Percentiles rank a stretch among this genome's conserved stretches.
These are phyloP conservation scores for Tapirus terrestris DNA, from an alignment of 2,113 vertebrate genomes.

Conservation along the genomic window DNA sequence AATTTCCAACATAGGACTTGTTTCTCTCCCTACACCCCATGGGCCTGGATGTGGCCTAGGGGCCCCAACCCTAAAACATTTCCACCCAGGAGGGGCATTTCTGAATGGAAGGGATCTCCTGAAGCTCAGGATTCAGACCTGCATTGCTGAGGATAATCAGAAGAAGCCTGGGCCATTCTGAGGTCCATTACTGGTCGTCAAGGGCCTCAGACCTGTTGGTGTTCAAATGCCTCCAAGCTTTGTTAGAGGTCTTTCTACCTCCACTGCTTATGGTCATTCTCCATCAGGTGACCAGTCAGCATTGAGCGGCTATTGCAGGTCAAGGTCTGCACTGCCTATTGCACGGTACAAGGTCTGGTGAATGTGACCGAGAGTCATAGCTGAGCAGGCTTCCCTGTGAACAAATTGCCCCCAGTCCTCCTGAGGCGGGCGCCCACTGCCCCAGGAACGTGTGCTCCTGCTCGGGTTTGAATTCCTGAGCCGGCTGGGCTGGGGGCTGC, in stretches of 20 bases:
- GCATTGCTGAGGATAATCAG: neutral
- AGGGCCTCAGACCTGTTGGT: too few species aligned
- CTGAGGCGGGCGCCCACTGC: neutral
- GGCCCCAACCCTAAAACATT: neutral
- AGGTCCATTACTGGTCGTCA: too few species aligned
- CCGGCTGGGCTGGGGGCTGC: slow-evolving; percentile 31
- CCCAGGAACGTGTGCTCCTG: rapidly evolving
- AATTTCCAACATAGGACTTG: neutral
- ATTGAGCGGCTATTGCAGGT: rapidly evolving
- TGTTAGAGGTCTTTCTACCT: rapidly evolving
- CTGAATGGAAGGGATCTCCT: neutral
- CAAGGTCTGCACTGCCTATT: too few species aligned
- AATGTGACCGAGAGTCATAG: neutral
- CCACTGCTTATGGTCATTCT: neutral
- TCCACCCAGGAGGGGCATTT: neutral
- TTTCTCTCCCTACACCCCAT: neutral
- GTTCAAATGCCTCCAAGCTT: neutral
- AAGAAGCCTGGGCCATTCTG: neutral
- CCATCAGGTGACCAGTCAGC: neutral
- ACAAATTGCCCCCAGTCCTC: neutral
- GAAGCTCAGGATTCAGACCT: neutral
- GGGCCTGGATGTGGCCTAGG: neutral
- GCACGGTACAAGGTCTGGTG: neutral
- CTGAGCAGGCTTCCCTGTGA: neutral
- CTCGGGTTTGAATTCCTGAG: slow-evolving; percentile 51